Evolutionary conservation across 2,797 vertebrate species (phyloP).

Genomic region (Prunella strophiata): DNA sequence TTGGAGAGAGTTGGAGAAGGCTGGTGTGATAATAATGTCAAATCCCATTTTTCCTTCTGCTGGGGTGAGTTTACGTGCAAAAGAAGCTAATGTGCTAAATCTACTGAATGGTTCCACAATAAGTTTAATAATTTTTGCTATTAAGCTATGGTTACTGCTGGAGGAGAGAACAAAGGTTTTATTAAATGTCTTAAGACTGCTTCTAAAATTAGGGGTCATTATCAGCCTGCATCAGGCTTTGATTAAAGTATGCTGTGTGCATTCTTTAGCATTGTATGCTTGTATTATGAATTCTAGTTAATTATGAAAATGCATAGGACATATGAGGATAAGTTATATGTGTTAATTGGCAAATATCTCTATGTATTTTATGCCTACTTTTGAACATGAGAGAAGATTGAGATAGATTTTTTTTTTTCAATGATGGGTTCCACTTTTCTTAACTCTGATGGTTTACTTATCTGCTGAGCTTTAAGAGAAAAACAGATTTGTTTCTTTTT

Average conservation of each 20-base stretch:
- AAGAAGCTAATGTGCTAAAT: not conserved
- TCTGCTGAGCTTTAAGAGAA: not conserved
- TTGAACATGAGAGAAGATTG: not conserved
- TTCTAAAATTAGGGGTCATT: not conserved
- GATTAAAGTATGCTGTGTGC: not conserved
- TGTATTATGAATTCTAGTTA: not conserved
- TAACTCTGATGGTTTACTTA: not conserved
- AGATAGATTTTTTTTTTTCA: not conserved
- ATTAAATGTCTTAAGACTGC: not conserved
- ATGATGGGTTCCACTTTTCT: not conserved
- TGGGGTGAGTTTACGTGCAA: not conserved
- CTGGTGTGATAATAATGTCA: not conserved
- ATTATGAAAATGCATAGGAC: not conserved
- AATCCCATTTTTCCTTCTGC: not conserved
- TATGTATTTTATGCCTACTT: not conserved
- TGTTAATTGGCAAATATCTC: not conserved
- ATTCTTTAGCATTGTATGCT: not conserved
- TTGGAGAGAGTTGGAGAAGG: not conserved
- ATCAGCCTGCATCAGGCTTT: not conserved
- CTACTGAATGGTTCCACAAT: not conserved
- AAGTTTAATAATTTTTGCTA: not conserved
- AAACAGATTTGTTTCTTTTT: not conserved
- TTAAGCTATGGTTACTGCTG: not conserved
- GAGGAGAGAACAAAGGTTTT: not conserved
- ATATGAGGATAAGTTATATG: not conserved